Percentiles rank a stretch among this genome's conserved stretches.
phyloP scores from a whole-genome alignment of 2,888 invertebrate species.

The Cabera pusaria region DNA sequence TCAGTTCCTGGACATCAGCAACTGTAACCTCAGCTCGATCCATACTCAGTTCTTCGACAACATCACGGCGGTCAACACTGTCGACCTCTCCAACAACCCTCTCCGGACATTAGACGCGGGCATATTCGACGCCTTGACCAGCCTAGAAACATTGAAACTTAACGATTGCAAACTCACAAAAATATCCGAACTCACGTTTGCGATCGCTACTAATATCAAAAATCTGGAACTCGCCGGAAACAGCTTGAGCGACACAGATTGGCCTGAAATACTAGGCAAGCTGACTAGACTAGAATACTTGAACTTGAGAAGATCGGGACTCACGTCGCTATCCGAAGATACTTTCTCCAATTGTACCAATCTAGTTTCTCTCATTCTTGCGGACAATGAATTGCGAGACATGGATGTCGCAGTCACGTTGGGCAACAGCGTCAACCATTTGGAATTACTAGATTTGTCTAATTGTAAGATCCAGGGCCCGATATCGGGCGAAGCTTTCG shows the following conservation, averaged over 20 bases:
- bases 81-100: slow-evolving; percentile 88
- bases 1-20: slow-evolving; percentile 87
- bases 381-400: slow-evolving; percentile 86
- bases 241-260: slow-evolving; percentile 79
- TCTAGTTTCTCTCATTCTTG: slow-evolving; percentile 84
- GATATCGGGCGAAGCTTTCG: slow-evolving; percentile 87
- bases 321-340: slow-evolving; percentile 85
- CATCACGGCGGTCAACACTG: slow-evolving; percentile 85
- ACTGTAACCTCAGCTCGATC: slow-evolving; percentile 83
- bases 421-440: slow-evolving; percentile 85
- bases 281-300: slow-evolving; percentile 85
- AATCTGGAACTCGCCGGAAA: slow-evolving; percentile 86
- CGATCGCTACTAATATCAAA: slow-evolving; percentile 83
- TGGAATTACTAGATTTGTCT: slow-evolving; percentile 86
- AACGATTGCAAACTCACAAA: slow-evolving; percentile 85
- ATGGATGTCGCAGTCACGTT: slow-evolving; percentile 86
- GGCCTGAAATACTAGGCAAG: slow-evolving; percentile 85
- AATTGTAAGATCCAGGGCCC: slow-evolving; percentile 87
- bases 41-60: slow-evolving; percentile 86
- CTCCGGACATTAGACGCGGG: slow-evolving; percentile 81
- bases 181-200: slow-evolving; percentile 82
- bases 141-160: slow-evolving; percentile 85
- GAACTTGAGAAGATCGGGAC: slow-evolving; percentile 84
- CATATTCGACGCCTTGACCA: slow-evolving; percentile 85
- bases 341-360: slow-evolving; percentile 86